A percentile compares a stretch with the other conserved stretches of the same genome.
phyloP scores from a whole-genome alignment of 2,797 vertebrate species.

The Helicolenus hilgendorfi region DNA sequence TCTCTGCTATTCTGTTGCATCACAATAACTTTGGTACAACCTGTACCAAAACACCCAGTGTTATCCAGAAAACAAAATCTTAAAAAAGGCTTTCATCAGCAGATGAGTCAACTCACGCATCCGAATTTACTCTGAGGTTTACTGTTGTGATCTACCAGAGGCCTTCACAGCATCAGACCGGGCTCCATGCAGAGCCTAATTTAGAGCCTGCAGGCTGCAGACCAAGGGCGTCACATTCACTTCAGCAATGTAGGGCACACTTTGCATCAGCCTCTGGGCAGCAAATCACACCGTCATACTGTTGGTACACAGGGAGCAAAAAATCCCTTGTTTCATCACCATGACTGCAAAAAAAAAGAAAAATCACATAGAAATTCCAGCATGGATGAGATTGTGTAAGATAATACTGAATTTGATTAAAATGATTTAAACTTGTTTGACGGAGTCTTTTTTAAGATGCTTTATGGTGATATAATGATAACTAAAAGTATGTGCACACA shows the following conservation, averaged over 20 bases:
- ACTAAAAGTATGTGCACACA: neutral
- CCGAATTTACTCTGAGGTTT: neutral
- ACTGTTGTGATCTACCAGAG: neutral
- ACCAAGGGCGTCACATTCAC: constrained; percentile 25
- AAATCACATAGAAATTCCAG: neutral
- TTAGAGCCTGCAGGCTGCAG: constrained; percentile 41
- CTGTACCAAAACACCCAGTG: neutral
- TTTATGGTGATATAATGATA: neutral
- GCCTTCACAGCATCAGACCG: neutral
- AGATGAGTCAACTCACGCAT: neutral
- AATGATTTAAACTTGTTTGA: neutral
- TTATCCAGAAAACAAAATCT: neutral
- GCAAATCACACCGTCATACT: constrained; percentile 48
- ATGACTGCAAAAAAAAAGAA: neutral
- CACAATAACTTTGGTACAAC: neutral
- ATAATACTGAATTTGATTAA: neutral
- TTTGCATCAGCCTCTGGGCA: constrained; percentile 13
- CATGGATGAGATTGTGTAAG: neutral
- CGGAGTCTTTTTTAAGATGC: neutral
- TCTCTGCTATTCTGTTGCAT: neutral
- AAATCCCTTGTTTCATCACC: neutral
- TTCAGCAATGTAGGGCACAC: constrained; percentile 35
- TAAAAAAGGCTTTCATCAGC: neutral
- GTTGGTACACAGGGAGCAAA: neutral
- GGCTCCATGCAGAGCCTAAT: constrained; percentile 27